These are phyloP conservation scores for Pteropus alecto DNA, from an alignment of 2,113 vertebrate species.

Conservation along the genomic window DNA sequence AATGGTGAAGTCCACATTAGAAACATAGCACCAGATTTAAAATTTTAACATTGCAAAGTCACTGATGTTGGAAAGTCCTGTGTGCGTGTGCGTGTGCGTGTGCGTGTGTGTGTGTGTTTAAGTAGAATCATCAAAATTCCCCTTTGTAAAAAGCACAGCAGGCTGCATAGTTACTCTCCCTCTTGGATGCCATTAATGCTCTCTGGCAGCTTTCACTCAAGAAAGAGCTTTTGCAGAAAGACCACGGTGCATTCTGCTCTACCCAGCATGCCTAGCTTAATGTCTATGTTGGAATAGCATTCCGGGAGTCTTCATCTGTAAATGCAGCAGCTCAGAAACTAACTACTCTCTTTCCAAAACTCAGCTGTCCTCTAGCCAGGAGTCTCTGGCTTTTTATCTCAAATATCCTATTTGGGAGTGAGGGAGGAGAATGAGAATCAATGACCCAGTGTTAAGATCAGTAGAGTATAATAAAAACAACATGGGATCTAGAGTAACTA, in stretches of 20 bases:
- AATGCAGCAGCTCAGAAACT: not conserved
- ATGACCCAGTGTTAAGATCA: not conserved
- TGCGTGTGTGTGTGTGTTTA: not conserved
- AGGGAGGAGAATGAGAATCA: not conserved
- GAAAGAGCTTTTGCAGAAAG: conserved; percentile 14
- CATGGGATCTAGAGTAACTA: not conserved
- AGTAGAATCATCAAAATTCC: not conserved
- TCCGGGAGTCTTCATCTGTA: not conserved
- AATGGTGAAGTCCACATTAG: not conserved
- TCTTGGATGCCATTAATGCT: conserved; percentile 8
- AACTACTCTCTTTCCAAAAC: not conserved
- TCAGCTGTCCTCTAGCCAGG: not conserved
- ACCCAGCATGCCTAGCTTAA: not conserved
- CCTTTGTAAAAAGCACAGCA: conserved; percentile 3
- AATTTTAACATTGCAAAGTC: not conserved
- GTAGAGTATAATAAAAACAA: not conserved
- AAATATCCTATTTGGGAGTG: not conserved
- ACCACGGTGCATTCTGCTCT: not conserved
- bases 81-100: not conserved
- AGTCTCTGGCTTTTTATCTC: not conserved
- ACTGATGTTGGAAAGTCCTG: not conserved
- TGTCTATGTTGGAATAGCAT: not conserved
- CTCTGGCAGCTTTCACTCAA: not conserved
- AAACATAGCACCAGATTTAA: not conserved
- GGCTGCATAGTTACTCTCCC: not conserved